Base-by-base conservation (phyloP, 30 jellyfish, hydroid and myxozoan genomes). In the Clytia hemisphaerica region DNA sequence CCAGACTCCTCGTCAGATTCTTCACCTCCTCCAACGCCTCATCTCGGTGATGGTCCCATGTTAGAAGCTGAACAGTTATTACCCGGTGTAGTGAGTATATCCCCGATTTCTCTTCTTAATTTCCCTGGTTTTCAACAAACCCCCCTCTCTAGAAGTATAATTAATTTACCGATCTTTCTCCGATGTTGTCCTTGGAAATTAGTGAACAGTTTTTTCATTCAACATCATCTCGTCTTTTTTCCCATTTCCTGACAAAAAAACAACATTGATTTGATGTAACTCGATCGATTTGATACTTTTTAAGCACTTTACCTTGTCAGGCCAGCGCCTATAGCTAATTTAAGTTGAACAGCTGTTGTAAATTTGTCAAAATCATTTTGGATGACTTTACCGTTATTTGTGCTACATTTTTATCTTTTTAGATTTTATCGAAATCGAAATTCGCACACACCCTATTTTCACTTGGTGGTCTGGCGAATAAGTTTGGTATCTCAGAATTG, bases 1-100 rank as follows among this genome's bases (percentile, higher is more conserved):
- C 98, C 98, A 26, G 98, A 80, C 45, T 90, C 98, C 14, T 90
- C 98, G 29, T 90, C 98, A 0, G 98, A 90, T 65, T 78, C 95
- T 7, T 90, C 98, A 10, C 98, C 98, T 37, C 98, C 95, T 25
- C 77, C 91, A 19, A 90, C 98, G 7, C 98, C 98, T 34, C 92
- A 57, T 40, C 93, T 92, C 2, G 83, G 93, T 0, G 95, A 82
- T 45, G 98, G 94, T 15, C 98, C 95, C 16, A 90, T 70, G 38
- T 42, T 76, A 4, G 98, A 90, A 57, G 93, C 98, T 0, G 98
- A 90, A 50, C 93, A 90, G 45, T 65, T 75, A 25, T 58, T 90
- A n/a, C 98, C 98, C 26, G 93, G 95, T 24, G 98, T 90, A 72
- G 98, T 90, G 77, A 58, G 73, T 30, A 24, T 9, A n/a, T n/a